Evolutionary conservation across 30 jellyfish, hydroid and myxozoan species (phyloP).

Genomic region (Hydractinia symbiolongicarpus): DNA sequence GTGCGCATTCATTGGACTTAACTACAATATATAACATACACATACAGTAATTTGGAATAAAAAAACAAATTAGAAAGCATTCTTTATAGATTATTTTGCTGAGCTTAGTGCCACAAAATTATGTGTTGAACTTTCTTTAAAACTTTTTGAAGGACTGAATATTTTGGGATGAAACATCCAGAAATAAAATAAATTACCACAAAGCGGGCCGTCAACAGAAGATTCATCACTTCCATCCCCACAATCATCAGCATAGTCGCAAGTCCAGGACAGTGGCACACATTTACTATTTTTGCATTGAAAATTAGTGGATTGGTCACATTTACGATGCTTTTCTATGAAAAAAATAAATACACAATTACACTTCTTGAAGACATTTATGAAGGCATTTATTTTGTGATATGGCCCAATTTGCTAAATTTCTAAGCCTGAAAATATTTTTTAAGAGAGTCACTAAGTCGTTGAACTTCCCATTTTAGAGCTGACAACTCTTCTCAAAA

Average conservation of each 20-base stretch:
- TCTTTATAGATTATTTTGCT: neutral
- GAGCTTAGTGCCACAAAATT: neutral
- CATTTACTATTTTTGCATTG: constrained; percentile 33
- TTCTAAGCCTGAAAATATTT: no score
- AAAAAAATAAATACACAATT: no score
- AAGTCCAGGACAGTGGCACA: constrained; percentile 20
- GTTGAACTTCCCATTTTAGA: no score
- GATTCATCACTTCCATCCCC: constrained; percentile 87
- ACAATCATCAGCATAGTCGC: constrained; percentile 57
- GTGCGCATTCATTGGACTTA: constrained; percentile 27
- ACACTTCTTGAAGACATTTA: no score
- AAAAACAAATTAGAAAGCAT: neutral
- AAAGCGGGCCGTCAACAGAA: constrained; percentile 36
- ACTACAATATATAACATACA: neutral
- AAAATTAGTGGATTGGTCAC: constrained; percentile 26
- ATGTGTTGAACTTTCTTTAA: neutral
- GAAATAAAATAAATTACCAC: constrained; percentile 25
- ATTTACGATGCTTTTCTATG: neutral
- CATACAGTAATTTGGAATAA: neutral
- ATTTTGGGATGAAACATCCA: neutral
- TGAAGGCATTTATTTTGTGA: no score
- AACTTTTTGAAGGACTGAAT: neutral
- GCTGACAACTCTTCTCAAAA: no score
- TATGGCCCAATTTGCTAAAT: no score
- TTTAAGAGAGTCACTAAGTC: no score